These are phyloP conservation scores for Bugula neritina DNA, from an alignment of 2,888 invertebrate species.

Conservation along the genomic window DNA sequence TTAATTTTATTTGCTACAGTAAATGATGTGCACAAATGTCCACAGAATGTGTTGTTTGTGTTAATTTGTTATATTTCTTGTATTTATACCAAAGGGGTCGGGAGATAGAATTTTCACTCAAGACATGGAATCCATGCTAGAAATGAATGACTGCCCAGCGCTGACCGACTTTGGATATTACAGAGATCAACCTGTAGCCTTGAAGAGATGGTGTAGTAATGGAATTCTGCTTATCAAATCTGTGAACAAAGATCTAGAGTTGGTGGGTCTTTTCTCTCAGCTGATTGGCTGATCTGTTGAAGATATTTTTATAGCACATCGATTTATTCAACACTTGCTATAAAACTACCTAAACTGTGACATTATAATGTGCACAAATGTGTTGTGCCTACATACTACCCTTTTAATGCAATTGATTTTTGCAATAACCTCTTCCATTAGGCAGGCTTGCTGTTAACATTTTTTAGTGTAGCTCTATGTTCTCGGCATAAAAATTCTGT, in stretches of 20 bases:
- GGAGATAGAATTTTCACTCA: not conserved
- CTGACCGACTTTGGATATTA: slow-evolving; percentile 36
- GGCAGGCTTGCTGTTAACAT: too few relatives aligned
- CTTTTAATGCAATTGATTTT: too few relatives aligned
- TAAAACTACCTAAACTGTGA: not conserved
- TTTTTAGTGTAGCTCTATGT: too few relatives aligned
- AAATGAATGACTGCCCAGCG: not conserved
- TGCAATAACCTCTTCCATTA: too few relatives aligned
- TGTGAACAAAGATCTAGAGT: slow-evolving; percentile 50
- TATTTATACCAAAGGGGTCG: too few relatives aligned
- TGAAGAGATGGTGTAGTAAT: slow-evolving; percentile 44
- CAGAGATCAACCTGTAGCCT: slow-evolving; percentile 46
- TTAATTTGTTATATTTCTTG: too few relatives aligned
- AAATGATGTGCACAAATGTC: too few relatives aligned
- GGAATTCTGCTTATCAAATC: slow-evolving; percentile 41
- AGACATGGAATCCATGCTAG: not conserved
- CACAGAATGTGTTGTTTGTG: too few relatives aligned
- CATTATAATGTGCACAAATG: too few relatives aligned
- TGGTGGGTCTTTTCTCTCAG: slow-evolving; percentile 37
- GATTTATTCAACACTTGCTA: not conserved
- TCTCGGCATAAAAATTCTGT: not conserved
- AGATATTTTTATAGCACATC: not conserved
- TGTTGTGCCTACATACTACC: too few relatives aligned
- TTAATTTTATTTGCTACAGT: too few relatives aligned
- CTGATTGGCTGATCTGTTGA: too few relatives aligned